phyloP scores from a whole-genome alignment of 2,888 invertebrate species.

The Thumatha senex region DNA sequence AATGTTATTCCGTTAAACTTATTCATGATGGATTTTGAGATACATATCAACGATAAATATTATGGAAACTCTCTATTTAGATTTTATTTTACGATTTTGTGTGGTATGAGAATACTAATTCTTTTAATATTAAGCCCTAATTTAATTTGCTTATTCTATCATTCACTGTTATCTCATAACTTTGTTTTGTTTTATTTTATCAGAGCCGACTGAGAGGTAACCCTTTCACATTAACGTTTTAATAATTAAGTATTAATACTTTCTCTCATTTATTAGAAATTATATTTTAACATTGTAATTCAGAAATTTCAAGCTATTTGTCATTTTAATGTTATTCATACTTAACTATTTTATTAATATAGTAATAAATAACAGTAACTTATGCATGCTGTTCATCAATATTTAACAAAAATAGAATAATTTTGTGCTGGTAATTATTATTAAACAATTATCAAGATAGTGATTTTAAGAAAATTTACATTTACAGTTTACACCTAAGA shows the following conservation, averaged over 20 bases:
- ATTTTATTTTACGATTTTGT: neutral
- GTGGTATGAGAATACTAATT: conserved; percentile 33
- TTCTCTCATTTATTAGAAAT: conserved; percentile 2
- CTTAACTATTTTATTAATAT: neutral
- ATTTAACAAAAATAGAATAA: neutral
- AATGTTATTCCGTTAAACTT: too few relatives aligned
- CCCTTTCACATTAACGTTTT: conserved; percentile 36
- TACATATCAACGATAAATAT: too few relatives aligned
- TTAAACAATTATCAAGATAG: neutral
- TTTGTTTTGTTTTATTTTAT: conserved; percentile 57
- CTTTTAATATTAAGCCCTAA: conserved; percentile 17
- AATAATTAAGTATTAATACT: conserved; percentile 6
- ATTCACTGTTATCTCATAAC: conserved; percentile 57
- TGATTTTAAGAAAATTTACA: too few relatives aligned
- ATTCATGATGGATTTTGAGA: too few relatives aligned
- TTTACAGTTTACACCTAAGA: too few relatives aligned
- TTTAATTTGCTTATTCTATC: conserved; percentile 62
- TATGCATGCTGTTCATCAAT: neutral
- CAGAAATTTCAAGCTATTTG: neutral
- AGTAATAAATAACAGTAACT: neutral
- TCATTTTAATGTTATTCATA: conserved; percentile 1
- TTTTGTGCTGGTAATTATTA: neutral
- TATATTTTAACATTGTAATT: neutral
- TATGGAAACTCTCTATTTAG: too few relatives aligned
- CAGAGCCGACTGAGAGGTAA: conserved; percentile 72